Evolutionary conservation across 1,140 invertebrate species (phyloP).

Genomic region (Musca domestica): DNA sequence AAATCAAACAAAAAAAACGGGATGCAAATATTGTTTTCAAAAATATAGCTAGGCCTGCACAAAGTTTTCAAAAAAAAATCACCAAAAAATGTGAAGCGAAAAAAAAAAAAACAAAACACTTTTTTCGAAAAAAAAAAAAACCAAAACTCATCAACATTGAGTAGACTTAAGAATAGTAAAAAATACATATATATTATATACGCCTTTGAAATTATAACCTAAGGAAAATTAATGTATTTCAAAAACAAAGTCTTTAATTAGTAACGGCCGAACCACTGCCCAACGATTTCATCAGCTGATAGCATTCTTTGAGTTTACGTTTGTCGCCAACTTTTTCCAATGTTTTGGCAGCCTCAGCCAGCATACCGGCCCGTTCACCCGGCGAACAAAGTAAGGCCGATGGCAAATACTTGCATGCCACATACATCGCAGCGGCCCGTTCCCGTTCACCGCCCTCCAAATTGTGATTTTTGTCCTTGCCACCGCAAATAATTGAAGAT

Average conservation of each 20-base stretch:
- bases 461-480: slow-evolving; percentile 64
- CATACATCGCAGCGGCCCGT: slow-evolving; percentile 84
- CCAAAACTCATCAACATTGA: too few relatives aligned
- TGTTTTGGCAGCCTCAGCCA: slow-evolving; percentile 86
- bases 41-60: too few relatives aligned
- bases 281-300: slow-evolving; percentile 80
- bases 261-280: slow-evolving; percentile 58
- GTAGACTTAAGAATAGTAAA: not conserved
- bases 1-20: too few relatives aligned
- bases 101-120: too few relatives aligned
- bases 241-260: slow-evolving; percentile 22
- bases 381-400: slow-evolving; percentile 76
- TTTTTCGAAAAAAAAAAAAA: too few relatives aligned
- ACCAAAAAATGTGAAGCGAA: too few relatives aligned
- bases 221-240: not conserved
- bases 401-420: slow-evolving; percentile 86
- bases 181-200: too few relatives aligned
- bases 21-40: too few relatives aligned
- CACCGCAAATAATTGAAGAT: slow-evolving; percentile 78
- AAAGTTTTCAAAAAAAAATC: too few relatives aligned
- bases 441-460: slow-evolving; percentile 69
- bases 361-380: slow-evolving; percentile 84
- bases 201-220: not conserved
- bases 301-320: slow-evolving; percentile 83
- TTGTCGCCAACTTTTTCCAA: slow-evolving; percentile 86